Evolutionary conservation across 2,113 vertebrate genomes (phyloP).

Genomic region (Steatornis caripensis): DNA sequence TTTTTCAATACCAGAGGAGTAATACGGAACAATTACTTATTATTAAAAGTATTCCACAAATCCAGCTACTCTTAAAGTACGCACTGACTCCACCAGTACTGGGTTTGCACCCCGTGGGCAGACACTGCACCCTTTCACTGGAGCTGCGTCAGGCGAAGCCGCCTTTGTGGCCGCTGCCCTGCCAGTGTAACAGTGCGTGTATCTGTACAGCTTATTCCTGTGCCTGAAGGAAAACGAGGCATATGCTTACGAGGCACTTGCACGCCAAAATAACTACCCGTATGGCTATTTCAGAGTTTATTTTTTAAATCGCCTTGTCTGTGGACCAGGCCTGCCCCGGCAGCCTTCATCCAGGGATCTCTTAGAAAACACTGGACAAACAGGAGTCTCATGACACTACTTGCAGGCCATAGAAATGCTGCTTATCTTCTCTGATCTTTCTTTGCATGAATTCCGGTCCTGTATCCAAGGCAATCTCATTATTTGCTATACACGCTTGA

Average conservation of each 20-base stretch:
- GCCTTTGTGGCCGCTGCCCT: background rate
- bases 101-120: background rate
- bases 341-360: background rate
- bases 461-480: conserved; percentile 51
- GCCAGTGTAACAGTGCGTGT: background rate
- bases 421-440: background rate
- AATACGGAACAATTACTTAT: background rate
- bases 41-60: background rate
- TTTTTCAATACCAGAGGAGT: background rate
- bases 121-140: background rate
- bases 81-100: background rate
- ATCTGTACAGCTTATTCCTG: background rate
- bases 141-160: background rate
- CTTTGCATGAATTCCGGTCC: background rate
- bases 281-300: background rate
- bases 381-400: accelerated
- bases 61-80: background rate
- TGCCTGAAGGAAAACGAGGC: background rate
- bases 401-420: background rate
- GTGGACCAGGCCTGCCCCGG: background rate
- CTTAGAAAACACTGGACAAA: background rate
- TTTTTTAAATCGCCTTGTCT: background rate
- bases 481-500: background rate
- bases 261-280: background rate
- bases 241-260: background rate